Conservation (phyloP, 2,888 invertebrate species). For the Andrena bucephala region DNA sequence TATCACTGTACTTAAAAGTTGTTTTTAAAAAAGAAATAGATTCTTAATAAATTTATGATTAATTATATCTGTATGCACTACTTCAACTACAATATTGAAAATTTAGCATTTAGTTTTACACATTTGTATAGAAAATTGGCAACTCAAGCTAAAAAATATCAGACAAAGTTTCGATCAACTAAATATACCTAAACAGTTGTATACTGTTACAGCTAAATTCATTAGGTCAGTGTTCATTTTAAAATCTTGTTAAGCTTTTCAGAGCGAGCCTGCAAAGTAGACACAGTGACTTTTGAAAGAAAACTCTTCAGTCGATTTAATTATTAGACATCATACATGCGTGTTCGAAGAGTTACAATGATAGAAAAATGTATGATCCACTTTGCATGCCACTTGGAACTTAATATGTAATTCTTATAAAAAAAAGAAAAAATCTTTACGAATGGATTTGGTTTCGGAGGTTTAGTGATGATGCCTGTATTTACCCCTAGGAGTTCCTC, state of each 20-base stretch:
- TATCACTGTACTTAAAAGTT: too few species aligned
- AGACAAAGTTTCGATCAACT: too few species aligned
- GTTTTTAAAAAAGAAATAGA: too few species aligned
- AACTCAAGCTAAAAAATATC: too few species aligned
- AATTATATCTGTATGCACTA: too few species aligned
- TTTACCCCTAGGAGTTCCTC: constrained; percentile 85
- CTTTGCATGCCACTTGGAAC: constrained; percentile 71
- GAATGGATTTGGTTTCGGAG: constrained; percentile 84
- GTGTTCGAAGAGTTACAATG: constrained; percentile 60
- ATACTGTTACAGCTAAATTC: too few species aligned
- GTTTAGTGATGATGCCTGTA: constrained; percentile 84
- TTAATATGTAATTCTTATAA: constrained; percentile 67
- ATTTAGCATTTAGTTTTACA: too few species aligned
- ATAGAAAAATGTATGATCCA: constrained; percentile 16
- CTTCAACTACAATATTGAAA: too few species aligned
- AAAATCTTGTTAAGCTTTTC: constrained; percentile 12
- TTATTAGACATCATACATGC: constrained; percentile 20
- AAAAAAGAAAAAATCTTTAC: constrained; percentile 83
- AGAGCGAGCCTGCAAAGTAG: constrained; percentile 44
- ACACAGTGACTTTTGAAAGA: neutral
- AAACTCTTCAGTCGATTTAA: constrained; percentile 4
- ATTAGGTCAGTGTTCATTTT: constrained; percentile 1
- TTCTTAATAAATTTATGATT: too few species aligned
- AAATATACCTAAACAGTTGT: too few species aligned
- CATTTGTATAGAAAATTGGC: too few species aligned